Conservation (phyloP, 2,797 vertebrate genomes). For the Sus cebifrons region DNA sequence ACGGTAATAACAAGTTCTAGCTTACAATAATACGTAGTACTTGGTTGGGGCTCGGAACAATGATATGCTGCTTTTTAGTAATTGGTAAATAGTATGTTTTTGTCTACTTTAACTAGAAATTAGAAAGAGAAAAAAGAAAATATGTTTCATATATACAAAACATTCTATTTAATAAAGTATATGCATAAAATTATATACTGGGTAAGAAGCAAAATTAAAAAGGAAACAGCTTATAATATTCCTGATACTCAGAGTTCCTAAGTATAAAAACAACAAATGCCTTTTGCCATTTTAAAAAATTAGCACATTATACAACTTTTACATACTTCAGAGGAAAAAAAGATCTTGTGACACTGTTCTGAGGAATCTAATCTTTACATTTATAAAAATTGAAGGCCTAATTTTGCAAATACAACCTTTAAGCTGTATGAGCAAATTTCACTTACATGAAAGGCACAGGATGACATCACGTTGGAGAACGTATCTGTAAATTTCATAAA, state of each 20-base stretch:
- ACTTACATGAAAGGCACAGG: constrained; percentile 87
- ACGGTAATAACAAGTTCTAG: constrained; percentile 37
- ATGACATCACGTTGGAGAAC: constrained; percentile 82
- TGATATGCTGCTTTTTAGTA: constrained; percentile 69
- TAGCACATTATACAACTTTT: constrained; percentile 65
- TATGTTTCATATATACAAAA: constrained; percentile 82
- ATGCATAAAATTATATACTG: constrained; percentile 76
- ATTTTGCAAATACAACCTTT: constrained; percentile 84
- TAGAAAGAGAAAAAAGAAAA: constrained; percentile 78
- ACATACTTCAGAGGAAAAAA: constrained; percentile 56
- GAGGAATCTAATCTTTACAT: constrained; percentile 82
- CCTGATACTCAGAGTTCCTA: constrained; percentile 83
- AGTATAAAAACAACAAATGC: constrained; percentile 82
- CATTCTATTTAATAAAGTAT: constrained; percentile 84
- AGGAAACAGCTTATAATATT: constrained; percentile 79
- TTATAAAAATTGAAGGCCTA: constrained; percentile 86
- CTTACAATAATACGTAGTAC: constrained; percentile 60
- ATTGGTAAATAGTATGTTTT: constrained; percentile 72
- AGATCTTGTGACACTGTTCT: constrained; percentile 79
- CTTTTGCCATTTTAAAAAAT: constrained; percentile 81
- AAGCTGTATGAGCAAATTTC: constrained; percentile 86
- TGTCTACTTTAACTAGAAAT: constrained; percentile 76
- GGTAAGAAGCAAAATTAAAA: constrained; percentile 84
- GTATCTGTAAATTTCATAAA: constrained; percentile 81
- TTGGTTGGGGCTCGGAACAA: constrained; percentile 74